A percentile compares a stretch with the other conserved stretches of the same genome.
Conservation (phyloP, 2,888 invertebrate genomes). For the Pristionchus arcanus region DNA sequence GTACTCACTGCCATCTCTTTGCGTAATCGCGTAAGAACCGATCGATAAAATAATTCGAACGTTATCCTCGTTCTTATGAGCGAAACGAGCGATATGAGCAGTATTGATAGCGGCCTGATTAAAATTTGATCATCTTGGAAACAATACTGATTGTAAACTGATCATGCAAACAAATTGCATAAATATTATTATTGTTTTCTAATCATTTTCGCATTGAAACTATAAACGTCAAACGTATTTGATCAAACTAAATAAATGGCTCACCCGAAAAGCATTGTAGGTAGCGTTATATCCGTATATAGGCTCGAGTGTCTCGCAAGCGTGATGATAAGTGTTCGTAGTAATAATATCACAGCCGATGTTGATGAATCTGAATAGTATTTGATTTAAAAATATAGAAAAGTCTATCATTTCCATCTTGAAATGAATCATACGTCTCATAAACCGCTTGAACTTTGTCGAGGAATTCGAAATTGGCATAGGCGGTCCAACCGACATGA, state of each 20-base stretch:
- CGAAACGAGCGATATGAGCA: neutral
- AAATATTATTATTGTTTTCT: too few species aligned
- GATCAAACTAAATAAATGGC: too few species aligned
- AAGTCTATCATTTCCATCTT: too few species aligned
- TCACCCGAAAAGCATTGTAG: neutral
- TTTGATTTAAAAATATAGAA: neutral
- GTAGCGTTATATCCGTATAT: neutral
- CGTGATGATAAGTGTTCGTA: conserved; percentile 29
- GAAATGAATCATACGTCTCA: neutral
- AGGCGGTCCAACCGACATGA: conserved; percentile 22
- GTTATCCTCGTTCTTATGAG: neutral
- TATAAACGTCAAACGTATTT: too few species aligned
- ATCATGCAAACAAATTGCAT: too few species aligned
- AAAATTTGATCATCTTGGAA: neutral
- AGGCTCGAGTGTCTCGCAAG: neutral
- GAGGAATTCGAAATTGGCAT: conserved; percentile 7
- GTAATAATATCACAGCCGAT: conserved; percentile 24
- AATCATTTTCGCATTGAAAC: too few species aligned
- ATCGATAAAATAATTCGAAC: conserved; percentile 15
- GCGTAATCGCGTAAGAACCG: conserved; percentile 4
- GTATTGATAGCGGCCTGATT: neutral
- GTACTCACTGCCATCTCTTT: conserved; percentile 41
- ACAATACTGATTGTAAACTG: neutral
- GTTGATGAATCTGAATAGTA: neutral
- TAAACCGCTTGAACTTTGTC: neutral